Evolutionary conservation across 2,888 invertebrate species (phyloP), one percentile per base, ranked within the genome.

Genomic region (Endotricha flammealis): DNA sequence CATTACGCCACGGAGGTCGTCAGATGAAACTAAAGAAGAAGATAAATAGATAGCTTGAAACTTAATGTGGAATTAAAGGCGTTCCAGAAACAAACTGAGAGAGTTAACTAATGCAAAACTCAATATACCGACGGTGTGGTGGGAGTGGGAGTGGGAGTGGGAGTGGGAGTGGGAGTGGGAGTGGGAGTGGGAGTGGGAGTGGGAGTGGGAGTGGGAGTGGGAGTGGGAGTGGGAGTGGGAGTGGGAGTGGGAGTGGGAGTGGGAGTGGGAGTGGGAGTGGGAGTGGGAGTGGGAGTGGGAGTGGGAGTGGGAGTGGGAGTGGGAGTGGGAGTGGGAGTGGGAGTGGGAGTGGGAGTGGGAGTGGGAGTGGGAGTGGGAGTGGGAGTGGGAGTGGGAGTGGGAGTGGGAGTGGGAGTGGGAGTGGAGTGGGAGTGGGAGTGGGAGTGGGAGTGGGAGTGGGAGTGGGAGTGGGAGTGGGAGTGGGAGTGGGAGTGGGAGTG

Each of bases 401-500:
- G 17, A 17, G 17, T 4, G 17, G 17, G 17, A 17, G n/a, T n/a
- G n/a, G n/a, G n/a, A n/a, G 30, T 30, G 30, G 13, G 30, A 14
- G 30, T 30, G 30, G 30, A 14, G 30, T 30, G 30, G 13, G 30
- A 14, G 30, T 30, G 30, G 13, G 30, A 14, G 30, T 30, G 30
- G 13, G 30, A 14, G 30, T 30, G 30, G 13, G 30, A 14, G 30
- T 14, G 30, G 13, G 30, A 14, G 30, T 30, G 30, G 13, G 30
- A 14, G 30, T 30, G 30, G 13, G 30, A 14, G 30, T 12, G 30
- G 13, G 30, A 14, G 16, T 30, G 30, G 30, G 30, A 14, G 30
- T 30, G 30, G 13, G 30, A 14, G 30, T 30, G 30, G 30, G 30
- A 14, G 30, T 30, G 30, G 30, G 30, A 14, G 30, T 30, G 30